Evolutionary conservation across 2,797 vertebrate species (phyloP), one percentile per base, ranked within the genome.

Genomic region (Pagetopsis macropterus): DNA sequence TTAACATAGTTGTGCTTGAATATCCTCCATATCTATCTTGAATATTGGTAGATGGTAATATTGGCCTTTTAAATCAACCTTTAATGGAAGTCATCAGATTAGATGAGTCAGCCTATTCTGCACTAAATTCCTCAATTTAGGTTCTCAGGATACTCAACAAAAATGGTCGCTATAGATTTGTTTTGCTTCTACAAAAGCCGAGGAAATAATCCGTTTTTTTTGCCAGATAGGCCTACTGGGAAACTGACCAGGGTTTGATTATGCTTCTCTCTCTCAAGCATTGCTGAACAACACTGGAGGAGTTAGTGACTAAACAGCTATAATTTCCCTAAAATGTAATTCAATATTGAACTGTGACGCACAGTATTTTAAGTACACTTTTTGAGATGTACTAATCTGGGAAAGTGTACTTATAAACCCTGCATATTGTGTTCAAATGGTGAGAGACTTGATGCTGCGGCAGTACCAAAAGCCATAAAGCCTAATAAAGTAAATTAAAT

Each of bases 41-140:
- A 46, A 56, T 46, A 21, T 58, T 49, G 33, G 10, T 41, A 17
- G 11, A 27, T 27, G 27, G 27, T 27, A 27, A 27, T 27, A 41
- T 27, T 9, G 15, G 21, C 11, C 27, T 7, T 13, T 15, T 0
- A n/a, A 43, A 19, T 50, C 19, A 52, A 52, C 41, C 45, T 62
- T 46, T 54, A 37, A 41, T 55, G 58, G n/a, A 49, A 37, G 49
- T 72, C 15, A 49, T 56, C 43, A 40, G 50, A 40, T 64, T 21
- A 72, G 0, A 49, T 64, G 27, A 72, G n/a, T 43, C 59, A 60
- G 19, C 45, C 33, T 44, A 13, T 13, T 16, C 1, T 44, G 50
- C 40, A 46, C 17, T 46, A 46, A 46, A 15, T 17, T 63, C 51
- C 60, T 70, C 65, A 65, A 70, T 65, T 5, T 55, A n/a, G 59